Evolutionary conservation across 1,140 invertebrate species (phyloP), one percentile per base, ranked within the genome.

Genomic region (Pogonomyrmex barbatus): DNA sequence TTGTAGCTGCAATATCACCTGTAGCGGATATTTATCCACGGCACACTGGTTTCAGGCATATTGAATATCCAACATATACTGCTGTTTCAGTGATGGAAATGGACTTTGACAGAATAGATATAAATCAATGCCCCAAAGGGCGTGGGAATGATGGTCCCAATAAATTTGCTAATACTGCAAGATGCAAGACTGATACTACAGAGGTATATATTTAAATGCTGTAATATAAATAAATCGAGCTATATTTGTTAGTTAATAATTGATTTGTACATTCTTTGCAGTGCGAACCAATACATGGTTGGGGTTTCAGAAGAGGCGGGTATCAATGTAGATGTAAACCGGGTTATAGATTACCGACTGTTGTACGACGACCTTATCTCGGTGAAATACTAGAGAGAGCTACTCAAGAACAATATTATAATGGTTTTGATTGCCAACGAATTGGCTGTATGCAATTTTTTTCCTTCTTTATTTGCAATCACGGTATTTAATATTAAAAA

Each of bases 41-140:
- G 62, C 99, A 99, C 93, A 99, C 98, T 10, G 97, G 97, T 88
- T 99, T 98, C 94, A 96, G 98, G 91, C 99, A 99, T 94, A 97
- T 99, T 92, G 98, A 99, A 96, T 99, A 98, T 95, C 98, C 98
- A 47, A 99, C 97, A 97, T 99, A 99, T 93, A 99, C 99, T 2
- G 99, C 98, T 39, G 97, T 98, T 67, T 96, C 98, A 0, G 98
- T 99, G 0, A 96, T 99, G 93, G 99, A 99, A 96, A 98, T 99
- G 96, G 99, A 99, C 93, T 99, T 98, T 96, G 98, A 99, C 87
- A 96, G 99, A 91, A 98, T 99, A 95, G 99, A 99, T 94, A 99
- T 99, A 94, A 99, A 99, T 95, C 99, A 99, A 92, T 99, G 99
- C 96, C 98, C 98, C 0, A 95, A 95, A 84, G 97, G 98, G 85